Evolutionary conservation across 2,888 invertebrate species (phyloP).

Genomic region (Drosophila helvetica): DNA sequence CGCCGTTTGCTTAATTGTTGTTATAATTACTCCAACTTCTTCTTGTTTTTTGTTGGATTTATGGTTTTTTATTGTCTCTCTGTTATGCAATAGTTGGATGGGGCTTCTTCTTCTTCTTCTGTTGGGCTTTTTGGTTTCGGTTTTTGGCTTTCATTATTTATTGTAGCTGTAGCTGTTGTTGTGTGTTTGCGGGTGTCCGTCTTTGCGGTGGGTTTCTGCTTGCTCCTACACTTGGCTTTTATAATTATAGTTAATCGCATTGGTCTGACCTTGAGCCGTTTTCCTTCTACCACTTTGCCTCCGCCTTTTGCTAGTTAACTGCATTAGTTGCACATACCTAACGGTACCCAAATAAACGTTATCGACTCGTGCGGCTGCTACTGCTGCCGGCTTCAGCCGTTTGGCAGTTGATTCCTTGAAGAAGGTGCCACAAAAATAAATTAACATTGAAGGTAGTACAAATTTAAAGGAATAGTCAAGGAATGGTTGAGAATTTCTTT

Average conservation of each 20-base stretch:
- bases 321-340: constrained; percentile 44
- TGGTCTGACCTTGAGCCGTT: constrained; percentile 75
- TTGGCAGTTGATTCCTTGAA: neutral
- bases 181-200: constrained; percentile 33
- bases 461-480: too few relatives aligned
- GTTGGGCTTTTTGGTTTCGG: constrained; percentile 67
- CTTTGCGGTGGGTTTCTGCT: constrained; percentile 21
- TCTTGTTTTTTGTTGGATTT: constrained; percentile 27
- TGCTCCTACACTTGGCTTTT: constrained; percentile 59
- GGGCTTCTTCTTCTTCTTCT: constrained; percentile 18
- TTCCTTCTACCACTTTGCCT: constrained; percentile 34
- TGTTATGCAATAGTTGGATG: constrained; percentile 68
- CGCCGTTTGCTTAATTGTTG: constrained; percentile 81
- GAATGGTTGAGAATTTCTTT: too few relatives aligned
- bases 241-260: constrained; percentile 76
- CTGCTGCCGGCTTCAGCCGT: neutral
- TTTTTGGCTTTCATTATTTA: constrained; percentile 78
- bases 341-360: constrained; percentile 29
- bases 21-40: constrained; percentile 74
- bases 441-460: neutral
- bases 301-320: constrained; percentile 36
- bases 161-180: constrained; percentile 57
- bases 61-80: constrained; percentile 40
- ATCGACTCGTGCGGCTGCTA: neutral
- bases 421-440: neutral